phyloP scores from a whole-genome alignment of 2,113 vertebrate species.

The Ictalurus punctatus region DNA sequence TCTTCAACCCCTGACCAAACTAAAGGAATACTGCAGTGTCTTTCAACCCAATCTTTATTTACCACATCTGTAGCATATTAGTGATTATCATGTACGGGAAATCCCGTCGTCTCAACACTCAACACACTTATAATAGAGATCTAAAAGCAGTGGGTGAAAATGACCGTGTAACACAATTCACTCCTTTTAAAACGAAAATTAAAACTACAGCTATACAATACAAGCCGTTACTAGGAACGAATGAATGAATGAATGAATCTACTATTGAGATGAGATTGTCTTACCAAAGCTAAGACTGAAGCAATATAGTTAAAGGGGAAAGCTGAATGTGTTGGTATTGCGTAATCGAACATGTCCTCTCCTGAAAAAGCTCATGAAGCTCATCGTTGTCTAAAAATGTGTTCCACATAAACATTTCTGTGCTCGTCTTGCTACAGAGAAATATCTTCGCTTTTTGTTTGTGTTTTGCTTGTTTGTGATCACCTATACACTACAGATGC shows the following conservation, averaged over 20 bases:
- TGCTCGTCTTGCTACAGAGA: not conserved
- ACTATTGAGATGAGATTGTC: not conserved
- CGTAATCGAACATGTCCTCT: not conserved
- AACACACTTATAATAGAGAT: not conserved
- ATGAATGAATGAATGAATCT: not conserved
- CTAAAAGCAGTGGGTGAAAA: not conserved
- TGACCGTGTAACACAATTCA: not conserved
- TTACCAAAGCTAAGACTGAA: not conserved
- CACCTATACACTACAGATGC: conserved; percentile 3
- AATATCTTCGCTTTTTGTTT: not conserved
- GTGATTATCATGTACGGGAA: not conserved
- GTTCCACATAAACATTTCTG: not conserved
- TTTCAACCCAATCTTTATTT: not conserved
- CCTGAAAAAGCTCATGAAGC: not conserved
- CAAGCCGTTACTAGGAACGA: not conserved
- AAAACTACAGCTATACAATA: not conserved
- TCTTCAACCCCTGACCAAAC: not conserved
- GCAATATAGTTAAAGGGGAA: not conserved
- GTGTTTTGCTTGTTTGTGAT: not conserved
- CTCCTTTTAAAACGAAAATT: not conserved
- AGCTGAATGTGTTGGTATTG: not conserved
- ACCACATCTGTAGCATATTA: conserved; percentile 7
- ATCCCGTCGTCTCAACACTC: not conserved
- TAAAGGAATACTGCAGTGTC: not conserved
- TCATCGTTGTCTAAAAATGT: not conserved